Conservation (phyloP, 2,888 invertebrate species). For the Agriopis leucophaearia region DNA sequence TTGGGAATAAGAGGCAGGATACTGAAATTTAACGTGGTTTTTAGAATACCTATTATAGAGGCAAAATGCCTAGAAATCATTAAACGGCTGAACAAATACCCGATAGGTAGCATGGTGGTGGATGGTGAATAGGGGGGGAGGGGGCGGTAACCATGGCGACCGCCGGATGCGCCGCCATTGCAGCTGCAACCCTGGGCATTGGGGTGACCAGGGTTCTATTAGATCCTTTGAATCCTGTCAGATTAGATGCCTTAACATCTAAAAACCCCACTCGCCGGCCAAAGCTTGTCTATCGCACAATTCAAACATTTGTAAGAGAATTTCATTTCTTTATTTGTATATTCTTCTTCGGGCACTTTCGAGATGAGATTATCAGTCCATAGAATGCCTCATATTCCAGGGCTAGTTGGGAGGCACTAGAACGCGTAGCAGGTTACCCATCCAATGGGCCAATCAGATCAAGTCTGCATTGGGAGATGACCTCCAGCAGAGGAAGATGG, state of each 20-base stretch:
- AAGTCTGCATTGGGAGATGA: too few relatives aligned
- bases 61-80: constrained; percentile 13
- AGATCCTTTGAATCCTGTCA: neutral
- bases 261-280: too few relatives aligned
- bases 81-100: constrained; percentile 38
- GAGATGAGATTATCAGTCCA: too few relatives aligned
- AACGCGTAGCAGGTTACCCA: too few relatives aligned
- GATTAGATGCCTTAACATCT: neutral
- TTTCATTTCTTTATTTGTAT: too few relatives aligned
- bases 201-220: constrained; percentile 55
- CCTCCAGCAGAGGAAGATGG: too few relatives aligned
- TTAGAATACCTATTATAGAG: neutral
- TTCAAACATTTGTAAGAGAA: too few relatives aligned
- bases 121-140: constrained; percentile 28
- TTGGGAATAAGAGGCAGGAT: neutral
- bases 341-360: too few relatives aligned
- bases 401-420: too few relatives aligned
- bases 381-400: too few relatives aligned
- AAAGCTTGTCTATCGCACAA: too few relatives aligned
- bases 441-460: too few relatives aligned
- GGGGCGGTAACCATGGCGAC: constrained; percentile 75
- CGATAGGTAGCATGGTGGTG: constrained; percentile 55
- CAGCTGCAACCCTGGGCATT: constrained; percentile 66
- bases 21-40: neutral
- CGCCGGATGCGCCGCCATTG: constrained; percentile 73